Evolutionary conservation across 2,888 invertebrate genomes (phyloP), one percentile per base, ranked within the genome.

Genomic region (Tinea pellionella): DNA sequence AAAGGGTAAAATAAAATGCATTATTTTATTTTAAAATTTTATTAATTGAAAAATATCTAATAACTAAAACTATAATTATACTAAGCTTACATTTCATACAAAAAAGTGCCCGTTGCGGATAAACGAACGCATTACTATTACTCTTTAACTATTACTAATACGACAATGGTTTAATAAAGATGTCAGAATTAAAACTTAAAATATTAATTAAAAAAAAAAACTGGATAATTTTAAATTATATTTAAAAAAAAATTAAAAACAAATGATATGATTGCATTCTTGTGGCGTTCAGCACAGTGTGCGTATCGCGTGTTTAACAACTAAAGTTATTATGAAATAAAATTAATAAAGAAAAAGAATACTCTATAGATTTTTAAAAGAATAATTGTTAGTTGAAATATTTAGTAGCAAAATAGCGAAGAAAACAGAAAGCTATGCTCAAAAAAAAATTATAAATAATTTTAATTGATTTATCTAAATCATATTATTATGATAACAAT

Each of bases 201-300:
- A 55, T 55, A 55, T 16, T 16, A 55, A 19, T 55, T n/a, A n/a
- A 55, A 55, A n/a, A 2, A 37, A 37, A 6, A 37, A 55, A 19
- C 55, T 8, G 73, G 76, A 78, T 77, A 80, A 64, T 72, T 37
- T 19, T 78, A 70, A 78, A 82, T 73, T 73, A 79, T 74, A 75
- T 73, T 80, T 74, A 80, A 60, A 59, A 57, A 56, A 61, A 80
- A 37, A 37, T 37, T 80, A 80, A 86, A 84, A 86, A 82, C 81
- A 88, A 88, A 88, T 88, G 88, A 88, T 88, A 88, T 88, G 88
- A 88, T 24, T 80, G 83, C 75, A 88, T 88, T 88, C 88, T 88
- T 88, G 88, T 83, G 69, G 79, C 81, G 81, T 66, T 70, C 70
- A 66, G 70, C 79, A 76, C 77, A 59, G 37, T 64, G 77, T 77